Conservation (phyloP, 2,113 vertebrate genomes). For the Sceloporus tristichus region DNA sequence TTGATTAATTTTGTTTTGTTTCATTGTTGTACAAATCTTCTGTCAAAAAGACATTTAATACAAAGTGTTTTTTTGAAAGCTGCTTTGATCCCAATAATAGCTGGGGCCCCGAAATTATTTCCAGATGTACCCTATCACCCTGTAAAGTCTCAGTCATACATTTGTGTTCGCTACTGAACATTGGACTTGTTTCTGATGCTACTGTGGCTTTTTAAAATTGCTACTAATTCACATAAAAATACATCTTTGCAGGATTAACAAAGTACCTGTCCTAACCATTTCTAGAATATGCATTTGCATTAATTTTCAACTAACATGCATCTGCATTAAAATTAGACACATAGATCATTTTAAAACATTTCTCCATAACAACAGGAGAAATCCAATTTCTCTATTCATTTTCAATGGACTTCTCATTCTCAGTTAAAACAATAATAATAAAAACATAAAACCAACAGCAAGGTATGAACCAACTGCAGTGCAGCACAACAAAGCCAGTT, state of each 20-base stretch:
- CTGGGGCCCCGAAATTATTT: neutral
- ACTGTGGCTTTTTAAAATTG: neutral
- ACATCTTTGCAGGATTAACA: too few species aligned
- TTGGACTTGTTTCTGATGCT: neutral
- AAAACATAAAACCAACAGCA: neutral
- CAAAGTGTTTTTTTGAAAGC: neutral
- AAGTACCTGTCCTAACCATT: too few species aligned
- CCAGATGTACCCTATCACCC: neutral
- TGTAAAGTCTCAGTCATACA: neutral
- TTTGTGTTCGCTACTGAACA: neutral
- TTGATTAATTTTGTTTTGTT: neutral
- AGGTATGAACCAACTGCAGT: neutral
- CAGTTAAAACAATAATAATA: neutral
- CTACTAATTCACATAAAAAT: too few species aligned
- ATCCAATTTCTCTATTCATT: neutral
- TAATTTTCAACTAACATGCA: neutral
- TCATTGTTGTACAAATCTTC: neutral
- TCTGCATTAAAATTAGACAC: neutral
- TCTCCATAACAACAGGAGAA: too few species aligned
- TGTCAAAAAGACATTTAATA: neutral
- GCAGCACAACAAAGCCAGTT: neutral
- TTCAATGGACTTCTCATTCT: neutral
- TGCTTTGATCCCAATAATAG: neutral
- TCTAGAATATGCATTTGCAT: too few species aligned
- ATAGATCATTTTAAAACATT: neutral